phyloP scores from a whole-genome alignment of 2,888 invertebrate species.

The Ypsolopha sequella region DNA sequence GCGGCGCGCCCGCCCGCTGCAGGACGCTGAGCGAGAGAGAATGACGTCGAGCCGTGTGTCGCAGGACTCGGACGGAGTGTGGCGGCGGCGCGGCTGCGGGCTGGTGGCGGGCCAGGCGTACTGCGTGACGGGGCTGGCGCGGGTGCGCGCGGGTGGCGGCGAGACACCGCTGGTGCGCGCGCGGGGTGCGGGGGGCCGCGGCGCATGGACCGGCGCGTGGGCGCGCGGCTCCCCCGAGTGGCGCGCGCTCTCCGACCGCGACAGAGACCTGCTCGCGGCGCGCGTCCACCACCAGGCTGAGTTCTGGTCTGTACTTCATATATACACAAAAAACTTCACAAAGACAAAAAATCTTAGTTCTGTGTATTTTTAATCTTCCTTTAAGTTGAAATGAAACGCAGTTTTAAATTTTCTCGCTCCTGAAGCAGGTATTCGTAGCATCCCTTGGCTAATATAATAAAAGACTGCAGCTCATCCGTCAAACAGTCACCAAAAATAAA shows the following conservation, averaged over 20 bases:
- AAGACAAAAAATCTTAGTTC: too few species aligned
- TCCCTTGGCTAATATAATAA: too few species aligned
- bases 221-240: conserved; percentile 77
- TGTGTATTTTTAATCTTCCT: too few species aligned
- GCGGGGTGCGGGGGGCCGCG: conserved; percentile 75
- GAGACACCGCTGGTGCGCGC: conserved; percentile 72
- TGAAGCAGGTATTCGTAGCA: too few species aligned
- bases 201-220: conserved; percentile 81
- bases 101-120: conserved; percentile 78
- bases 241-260: conserved; percentile 74
- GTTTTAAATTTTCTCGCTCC: too few species aligned
- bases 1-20: not conserved
- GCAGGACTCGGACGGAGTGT: conserved; percentile 4
- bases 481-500: too few species aligned
- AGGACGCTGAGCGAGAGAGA: not conserved
- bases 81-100: conserved; percentile 67
- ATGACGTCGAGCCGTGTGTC: conserved; percentile 6
- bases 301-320: conserved; percentile 68
- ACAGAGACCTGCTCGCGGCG: conserved; percentile 74
- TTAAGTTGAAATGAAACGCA: too few species aligned
- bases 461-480: too few species aligned
- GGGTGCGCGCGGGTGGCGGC: conserved; percentile 66
- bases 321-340: too few species aligned
- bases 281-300: conserved; percentile 76
- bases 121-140: conserved; percentile 78